These are phyloP conservation scores for Margaritifera margaritifera DNA, from an alignment of 2,888 invertebrate genomes.

Conservation along the genomic window DNA sequence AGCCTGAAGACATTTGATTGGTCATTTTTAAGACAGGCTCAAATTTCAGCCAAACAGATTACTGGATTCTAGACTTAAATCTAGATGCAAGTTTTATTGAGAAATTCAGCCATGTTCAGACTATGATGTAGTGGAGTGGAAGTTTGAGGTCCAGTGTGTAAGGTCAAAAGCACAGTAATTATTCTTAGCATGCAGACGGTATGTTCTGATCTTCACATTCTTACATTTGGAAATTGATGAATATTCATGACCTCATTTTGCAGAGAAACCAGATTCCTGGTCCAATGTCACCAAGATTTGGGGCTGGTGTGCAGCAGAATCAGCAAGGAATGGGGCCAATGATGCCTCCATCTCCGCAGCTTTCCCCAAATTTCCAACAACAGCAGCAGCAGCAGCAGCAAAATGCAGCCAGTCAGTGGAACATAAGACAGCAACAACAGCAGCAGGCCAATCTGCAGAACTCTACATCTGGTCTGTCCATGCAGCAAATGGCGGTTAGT, in stretches of 20 bases:
- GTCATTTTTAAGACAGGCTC: no score
- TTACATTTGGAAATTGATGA: no score
- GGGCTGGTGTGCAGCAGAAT: constrained; percentile 26
- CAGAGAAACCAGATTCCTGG: constrained; percentile 67
- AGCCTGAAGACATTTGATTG: no score
- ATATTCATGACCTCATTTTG: background rate
- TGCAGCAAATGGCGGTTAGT: constrained; percentile 27
- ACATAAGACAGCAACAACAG: constrained; percentile 13
- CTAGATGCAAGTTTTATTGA: no score
- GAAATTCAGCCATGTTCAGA: no score
- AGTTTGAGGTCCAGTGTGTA: no score
- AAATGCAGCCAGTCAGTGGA: constrained; percentile 20
- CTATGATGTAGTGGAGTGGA: no score
- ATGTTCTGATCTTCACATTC: background rate
- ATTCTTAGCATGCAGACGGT: background rate
- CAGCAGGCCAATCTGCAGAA: constrained; percentile 20
- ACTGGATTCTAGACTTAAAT: no score
- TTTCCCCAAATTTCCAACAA: constrained; percentile 59
- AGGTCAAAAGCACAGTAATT: no score
- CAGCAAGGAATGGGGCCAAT: constrained; percentile 38
- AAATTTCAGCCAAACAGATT: no score
- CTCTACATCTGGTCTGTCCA: constrained; percentile 4
- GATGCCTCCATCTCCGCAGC: constrained; percentile 52
- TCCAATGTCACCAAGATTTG: constrained; percentile 65
- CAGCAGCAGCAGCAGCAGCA: constrained; percentile 23